These are phyloP conservation scores for Pseudonaja textilis DNA, from an alignment of 2,113 vertebrate genomes.

Conservation along the genomic window DNA sequence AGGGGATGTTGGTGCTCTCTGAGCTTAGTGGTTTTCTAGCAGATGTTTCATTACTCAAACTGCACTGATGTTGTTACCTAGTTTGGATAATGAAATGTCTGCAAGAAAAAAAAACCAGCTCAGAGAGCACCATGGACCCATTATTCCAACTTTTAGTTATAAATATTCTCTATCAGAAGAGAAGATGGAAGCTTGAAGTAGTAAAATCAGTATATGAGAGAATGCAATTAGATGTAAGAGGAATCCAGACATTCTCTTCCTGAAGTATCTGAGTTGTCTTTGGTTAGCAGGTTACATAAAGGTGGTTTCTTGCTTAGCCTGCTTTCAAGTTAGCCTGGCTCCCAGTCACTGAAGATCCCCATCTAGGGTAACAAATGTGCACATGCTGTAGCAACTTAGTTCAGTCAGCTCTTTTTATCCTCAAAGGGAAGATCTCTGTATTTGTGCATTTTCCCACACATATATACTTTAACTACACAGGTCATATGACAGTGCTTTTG, in stretches of 20 bases:
- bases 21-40: neutral
- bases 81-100: neutral
- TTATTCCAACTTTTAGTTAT: neutral
- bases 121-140: neutral
- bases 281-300: neutral
- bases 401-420: neutral
- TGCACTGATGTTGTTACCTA: neutral
- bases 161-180: neutral
- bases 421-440: neutral
- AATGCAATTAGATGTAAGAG: neutral
- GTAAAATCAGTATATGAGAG: no score
- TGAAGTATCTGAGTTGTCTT: neutral
- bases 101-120: neutral
- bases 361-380: neutral
- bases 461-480: neutral
- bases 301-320: neutral
- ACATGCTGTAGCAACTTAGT: neutral
- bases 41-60: neutral
- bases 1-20: neutral
- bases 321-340: neutral
- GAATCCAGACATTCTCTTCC: neutral
- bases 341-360: neutral
- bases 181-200: neutral
- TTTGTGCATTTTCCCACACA: neutral
- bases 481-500: neutral